Conservation (phyloP, 64 coral and sea anemone species). For the Pocillopora verrucosa region DNA sequence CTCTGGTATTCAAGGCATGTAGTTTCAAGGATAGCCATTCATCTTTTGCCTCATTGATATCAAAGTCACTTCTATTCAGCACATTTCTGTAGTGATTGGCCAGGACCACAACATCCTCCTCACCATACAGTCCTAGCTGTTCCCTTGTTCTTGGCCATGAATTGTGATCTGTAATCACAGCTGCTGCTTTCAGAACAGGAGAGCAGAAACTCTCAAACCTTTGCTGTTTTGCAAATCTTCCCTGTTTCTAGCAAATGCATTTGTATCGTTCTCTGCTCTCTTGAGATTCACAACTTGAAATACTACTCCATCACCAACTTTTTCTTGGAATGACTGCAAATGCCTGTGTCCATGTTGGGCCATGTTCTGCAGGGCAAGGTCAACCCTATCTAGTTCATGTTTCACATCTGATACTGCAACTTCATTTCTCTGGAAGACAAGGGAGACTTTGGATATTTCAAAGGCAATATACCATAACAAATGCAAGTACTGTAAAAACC, state of each 20-base stretch:
- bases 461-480: conserved; percentile 53
- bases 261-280: conserved; percentile 49
- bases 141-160: conserved; percentile 48
- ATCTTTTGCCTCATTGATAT: conserved; percentile 24
- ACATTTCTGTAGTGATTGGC: conserved; percentile 22
- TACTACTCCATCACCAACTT: conserved; percentile 62
- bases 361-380: conserved; percentile 54
- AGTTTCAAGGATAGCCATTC: conserved; percentile 21
- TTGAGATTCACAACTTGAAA: conserved; percentile 51
- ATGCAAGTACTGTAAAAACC: conserved; percentile 19
- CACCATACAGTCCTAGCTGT: conserved; percentile 51
- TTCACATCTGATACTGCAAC: conserved; percentile 58
- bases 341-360: conserved; percentile 28
- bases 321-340: conserved; percentile 49
- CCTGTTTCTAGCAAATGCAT: conserved; percentile 63
- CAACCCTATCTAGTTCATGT: conserved; percentile 53
- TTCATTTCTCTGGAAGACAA: conserved; percentile 69
- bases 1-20: conserved; percentile 26
- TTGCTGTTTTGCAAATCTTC: conserved; percentile 34
- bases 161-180: conserved; percentile 55
- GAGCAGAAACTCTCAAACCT: conserved; percentile 49
- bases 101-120: conserved; percentile 45
- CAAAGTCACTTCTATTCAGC: conserved; percentile 30
- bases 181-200: conserved; percentile 38
- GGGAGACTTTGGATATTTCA: conserved; percentile 45